Base-by-base conservation (phyloP, 1,140 invertebrate species). In the Caerostris darwini region DNA sequence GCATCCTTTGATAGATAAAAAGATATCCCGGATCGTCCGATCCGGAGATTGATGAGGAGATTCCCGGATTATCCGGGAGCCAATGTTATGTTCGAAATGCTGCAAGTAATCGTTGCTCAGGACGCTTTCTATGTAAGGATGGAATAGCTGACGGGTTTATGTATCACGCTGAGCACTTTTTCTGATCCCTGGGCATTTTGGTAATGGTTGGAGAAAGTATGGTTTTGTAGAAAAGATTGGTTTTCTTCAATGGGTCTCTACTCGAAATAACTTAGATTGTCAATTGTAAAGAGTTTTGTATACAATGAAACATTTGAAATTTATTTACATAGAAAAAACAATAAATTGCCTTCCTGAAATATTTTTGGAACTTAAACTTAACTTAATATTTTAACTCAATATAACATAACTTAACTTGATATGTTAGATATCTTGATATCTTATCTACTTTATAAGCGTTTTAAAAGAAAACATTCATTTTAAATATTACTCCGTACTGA, bases 1-100 rank as follows among this genome's bases (percentile, higher is more conserved):
- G 34, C 50, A 12, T 53, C 71, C 83, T 17, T 85, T 12, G 4
- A 67, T 50, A 64, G 86, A 88, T 64, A 88, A 87, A 88, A 67
- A 88, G 86, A 64, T 88, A 88, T 88, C 86, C 61, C 7, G 86
- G 86, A 64, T 12, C 50, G n/a, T 14, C 83, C 83, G 86, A 57
- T 50, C 19, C 4, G 59, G 86, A 88, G 86, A 88, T 88, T 88
- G 86, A 88, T 88, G 86, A 64, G 86, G 61, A 88, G 86, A 88
- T 88, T 88, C 86, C 86, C 61, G 86, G 86, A 88, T 88, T 88
- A 88, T 67, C 86, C 19, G 8, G 59, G 58, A 88, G 86, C 86
- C 86, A 53, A 64, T 64, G 86, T 64, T 88, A 64, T 88, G 86
- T 88, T 64, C 86, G 86, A 64, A 64, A 88, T 17, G 58, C 58